A percentile compares a stretch with the other conserved stretches of the same genome.
Evolutionary conservation across 2,888 invertebrate species (phyloP).

Genomic region (Pristionchus japonicus): DNA sequence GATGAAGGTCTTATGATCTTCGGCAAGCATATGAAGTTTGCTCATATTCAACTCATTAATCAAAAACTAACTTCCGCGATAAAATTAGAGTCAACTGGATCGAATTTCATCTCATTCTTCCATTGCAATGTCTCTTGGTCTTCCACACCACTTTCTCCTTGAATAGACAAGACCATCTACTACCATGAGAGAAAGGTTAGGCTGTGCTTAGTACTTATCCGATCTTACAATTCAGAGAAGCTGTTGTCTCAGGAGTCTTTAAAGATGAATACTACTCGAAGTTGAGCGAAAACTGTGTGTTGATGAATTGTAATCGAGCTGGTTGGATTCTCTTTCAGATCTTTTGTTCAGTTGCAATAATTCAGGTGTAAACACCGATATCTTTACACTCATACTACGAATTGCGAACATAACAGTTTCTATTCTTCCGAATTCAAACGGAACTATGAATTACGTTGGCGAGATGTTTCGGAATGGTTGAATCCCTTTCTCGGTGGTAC

Average conservation of each 20-base stretch:
- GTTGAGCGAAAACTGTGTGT: background rate
- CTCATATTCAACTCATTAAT: background rate
- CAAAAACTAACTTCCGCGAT: background rate
- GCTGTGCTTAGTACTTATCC: background rate
- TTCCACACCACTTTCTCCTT: background rate
- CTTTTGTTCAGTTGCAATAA: background rate
- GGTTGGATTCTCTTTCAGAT: background rate
- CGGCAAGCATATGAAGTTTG: background rate
- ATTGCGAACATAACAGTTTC: background rate
- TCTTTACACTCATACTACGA: background rate
- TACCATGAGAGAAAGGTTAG: background rate
- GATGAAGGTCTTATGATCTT: no score
- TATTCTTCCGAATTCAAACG: background rate
- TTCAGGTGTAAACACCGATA: background rate
- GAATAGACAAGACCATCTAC: background rate
- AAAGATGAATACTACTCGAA: background rate
- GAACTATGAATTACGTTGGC: background rate
- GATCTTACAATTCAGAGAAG: background rate
- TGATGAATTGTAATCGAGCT: background rate
- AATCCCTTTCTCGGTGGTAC: background rate
- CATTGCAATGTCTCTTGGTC: background rate
- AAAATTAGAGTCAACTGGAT: background rate
- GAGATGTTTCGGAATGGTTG: background rate
- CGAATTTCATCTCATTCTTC: background rate
- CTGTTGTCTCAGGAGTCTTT: background rate